A percentile compares a stretch with the other conserved stretches of the same genome.
Evolutionary conservation across 1,140 invertebrate species (phyloP).

Genomic region (Pseudomyrmex pallidus): DNA sequence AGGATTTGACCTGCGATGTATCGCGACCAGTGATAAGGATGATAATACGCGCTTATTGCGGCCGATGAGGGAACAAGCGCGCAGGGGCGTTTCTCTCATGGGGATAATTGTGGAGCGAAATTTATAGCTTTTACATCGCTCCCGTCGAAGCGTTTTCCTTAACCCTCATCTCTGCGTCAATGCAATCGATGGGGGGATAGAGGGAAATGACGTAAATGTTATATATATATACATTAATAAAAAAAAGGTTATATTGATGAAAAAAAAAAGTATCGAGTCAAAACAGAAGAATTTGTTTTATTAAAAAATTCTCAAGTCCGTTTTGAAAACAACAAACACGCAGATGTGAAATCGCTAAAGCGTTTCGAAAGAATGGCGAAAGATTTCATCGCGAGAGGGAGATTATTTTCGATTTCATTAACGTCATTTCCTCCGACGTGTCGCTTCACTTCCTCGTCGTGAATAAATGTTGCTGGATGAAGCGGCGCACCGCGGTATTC

Average conservation of each 20-base stretch:
- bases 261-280: neutral
- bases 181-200: neutral
- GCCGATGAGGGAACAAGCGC: neutral
- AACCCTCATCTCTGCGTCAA: neutral
- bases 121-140: neutral
- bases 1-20: slow-evolving; percentile 25
- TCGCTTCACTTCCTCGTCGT: slow-evolving; percentile 13
- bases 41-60: slow-evolving; percentile 30
- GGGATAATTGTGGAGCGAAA: slow-evolving; percentile 11
- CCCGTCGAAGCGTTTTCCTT: slow-evolving; percentile 4
- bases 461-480: slow-evolving; percentile 17
- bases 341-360: neutral
- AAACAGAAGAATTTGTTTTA: neutral
- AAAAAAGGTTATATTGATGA: neutral
- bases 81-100: neutral
- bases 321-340: too few species aligned
- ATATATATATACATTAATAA: neutral
- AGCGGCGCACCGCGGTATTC: slow-evolving; percentile 27
- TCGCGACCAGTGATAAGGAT: slow-evolving; percentile 28
- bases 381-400: slow-evolving; percentile 11
- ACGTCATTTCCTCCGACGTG: slow-evolving; percentile 43
- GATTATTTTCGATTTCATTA: slow-evolving; percentile 64
- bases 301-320: too few species aligned
- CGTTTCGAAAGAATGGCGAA: neutral
- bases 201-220: too few species aligned